Base-by-base conservation (phyloP, 1,140 invertebrate genomes). In the Nymphalis io region DNA sequence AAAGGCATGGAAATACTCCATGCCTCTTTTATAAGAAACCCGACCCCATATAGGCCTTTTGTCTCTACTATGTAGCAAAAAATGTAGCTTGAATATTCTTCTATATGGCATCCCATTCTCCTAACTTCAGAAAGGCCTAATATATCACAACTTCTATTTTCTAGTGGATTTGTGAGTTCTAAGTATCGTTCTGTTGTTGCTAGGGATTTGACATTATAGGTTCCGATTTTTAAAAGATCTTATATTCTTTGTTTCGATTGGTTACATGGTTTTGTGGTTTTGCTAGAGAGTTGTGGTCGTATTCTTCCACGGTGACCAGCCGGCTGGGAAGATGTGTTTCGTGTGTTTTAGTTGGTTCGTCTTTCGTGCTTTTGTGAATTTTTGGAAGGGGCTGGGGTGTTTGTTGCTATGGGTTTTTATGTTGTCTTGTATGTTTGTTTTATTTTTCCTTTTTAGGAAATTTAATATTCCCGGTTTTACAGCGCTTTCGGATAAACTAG, bases 101-200 rank as follows among this genome's bases (percentile, higher is more conserved):
- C n/a, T n/a, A n/a, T n/a, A n/a, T n/a, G n/a, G n/a, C n/a, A n/a
- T n/a, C n/a, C n/a, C n/a, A n/a, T n/a, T n/a, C n/a, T n/a, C n/a
- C n/a, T n/a, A n/a, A n/a, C n/a, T n/a, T n/a, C n/a, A n/a, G 48
- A 51, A 21, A 51, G 48, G n/a, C 48, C 48, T 51, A 51, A 16
- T 51, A 51, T 51, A 5, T 51, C 48, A 12, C 16, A 51, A 16
- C 18, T 51, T 51, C n/a, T 51, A 51, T 51, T 51, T 51, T 51
- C 11, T 1, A 51, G 48, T 51, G 20, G 15, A 18, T 51, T 51
- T 3, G n/a, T 51, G n/a, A 51, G 48, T 51, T 51, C 48, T 18
- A 51, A 15, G 16, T 51, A 51, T 51, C 48, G 48, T 15, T 48
- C 13, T 15, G 16, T 48, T 51, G 48, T 16, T 51, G 48, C n/a